Base-by-base conservation (phyloP, 2,113 vertebrate species). In the Thomomys bottae region DNA sequence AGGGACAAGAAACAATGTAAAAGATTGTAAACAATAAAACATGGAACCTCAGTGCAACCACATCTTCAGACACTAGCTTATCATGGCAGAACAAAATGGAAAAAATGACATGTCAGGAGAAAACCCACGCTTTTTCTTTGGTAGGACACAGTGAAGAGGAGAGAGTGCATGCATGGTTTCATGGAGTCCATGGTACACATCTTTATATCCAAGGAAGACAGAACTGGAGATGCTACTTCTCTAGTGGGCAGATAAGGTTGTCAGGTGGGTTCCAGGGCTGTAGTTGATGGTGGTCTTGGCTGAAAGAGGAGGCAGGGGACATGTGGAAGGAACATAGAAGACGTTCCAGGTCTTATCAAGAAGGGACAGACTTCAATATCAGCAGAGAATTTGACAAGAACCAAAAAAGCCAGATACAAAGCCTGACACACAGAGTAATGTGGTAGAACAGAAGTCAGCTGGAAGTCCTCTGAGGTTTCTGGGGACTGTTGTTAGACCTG, bases 51-150 rank as follows among this genome's bases (percentile, higher is more conserved):
- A 4, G 72, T 79, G 61, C 71, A 94, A 23, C 21, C 18, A 21
- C 66, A 59, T 94, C 59, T 76, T 88, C 45, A 85, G 59, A 84
- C 40, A 81, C 6, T 49, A 75, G 24, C 20, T 4, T 66, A 59
- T 38, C 66, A 30, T 24, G 36, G 20, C 40, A 89, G 28, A 18
- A 30, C 57, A 63, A 78, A 78, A 94, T 32, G 86, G 57, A 89
- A 70, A 21, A 26, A 90, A 67, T 64, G 20, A 57, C 36, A 11
- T 77, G 71, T 32, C 18, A 88, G 88, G 34, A 71, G 71, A 88
- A 64, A 88, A 84, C 24, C 59, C 85, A 87, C 30, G 30, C 12
- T 49, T 93, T 91, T 88, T 80, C 71, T 91, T 88, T 85, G 82
- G n/a, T 64, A n/a, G n/a, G 3, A 71, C 83, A 92, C 45, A 72